A percentile compares a stretch with the other conserved stretches of the same genome.
These are phyloP conservation scores for Pseudeuparius sepicola DNA, from an alignment of 2,888 invertebrate species.

Conservation along the genomic window DNA sequence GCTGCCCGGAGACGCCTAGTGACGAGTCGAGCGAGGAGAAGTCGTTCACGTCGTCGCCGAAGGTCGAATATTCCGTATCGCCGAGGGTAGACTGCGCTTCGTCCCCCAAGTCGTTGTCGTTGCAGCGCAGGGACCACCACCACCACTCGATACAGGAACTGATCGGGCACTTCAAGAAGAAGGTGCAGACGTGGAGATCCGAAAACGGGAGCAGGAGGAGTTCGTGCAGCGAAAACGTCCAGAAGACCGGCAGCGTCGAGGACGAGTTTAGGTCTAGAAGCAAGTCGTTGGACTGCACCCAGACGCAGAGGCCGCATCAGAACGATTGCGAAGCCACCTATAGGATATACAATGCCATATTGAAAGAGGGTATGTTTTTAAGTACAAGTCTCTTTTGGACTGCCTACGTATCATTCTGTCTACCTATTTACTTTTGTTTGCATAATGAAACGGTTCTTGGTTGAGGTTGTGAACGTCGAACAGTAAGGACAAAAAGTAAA, in stretches of 20 bases:
- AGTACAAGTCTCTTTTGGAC: too few relatives aligned
- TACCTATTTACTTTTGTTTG: too few relatives aligned
- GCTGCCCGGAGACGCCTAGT: slow-evolving; percentile 30
- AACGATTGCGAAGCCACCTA: slow-evolving; percentile 75
- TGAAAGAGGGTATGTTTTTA: slow-evolving; percentile 55
- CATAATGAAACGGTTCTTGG: too few relatives aligned
- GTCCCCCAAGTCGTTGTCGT: slow-evolving; percentile 21
- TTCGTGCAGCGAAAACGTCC: slow-evolving; percentile 44
- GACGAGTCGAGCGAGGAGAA: slow-evolving; percentile 27
- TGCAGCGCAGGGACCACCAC: slow-evolving; percentile 37
- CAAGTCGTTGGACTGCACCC: slow-evolving; percentile 62
- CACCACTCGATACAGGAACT: slow-evolving; percentile 66
- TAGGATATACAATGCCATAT: slow-evolving; percentile 68
- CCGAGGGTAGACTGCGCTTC: slow-evolving; percentile 10
- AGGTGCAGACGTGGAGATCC: slow-evolving; percentile 61
- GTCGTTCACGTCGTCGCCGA: slow-evolving; percentile 25
- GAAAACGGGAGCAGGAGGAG: slow-evolving; percentile 33
- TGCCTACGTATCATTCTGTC: too few relatives aligned
- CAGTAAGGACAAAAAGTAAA: too few relatives aligned
- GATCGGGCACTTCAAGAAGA: slow-evolving; percentile 65
- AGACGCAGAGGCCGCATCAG: slow-evolving; percentile 45
- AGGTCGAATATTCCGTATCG: slow-evolving; percentile 20
- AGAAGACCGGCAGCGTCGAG: slow-evolving; percentile 36
- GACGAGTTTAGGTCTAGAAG: slow-evolving; percentile 62
- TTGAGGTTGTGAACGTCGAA: too few relatives aligned